A percentile compares a stretch with the other conserved stretches of the same genome.
Evolutionary conservation across 2,888 invertebrate genomes (phyloP).

Genomic region (Trichopoda pennipes): DNA sequence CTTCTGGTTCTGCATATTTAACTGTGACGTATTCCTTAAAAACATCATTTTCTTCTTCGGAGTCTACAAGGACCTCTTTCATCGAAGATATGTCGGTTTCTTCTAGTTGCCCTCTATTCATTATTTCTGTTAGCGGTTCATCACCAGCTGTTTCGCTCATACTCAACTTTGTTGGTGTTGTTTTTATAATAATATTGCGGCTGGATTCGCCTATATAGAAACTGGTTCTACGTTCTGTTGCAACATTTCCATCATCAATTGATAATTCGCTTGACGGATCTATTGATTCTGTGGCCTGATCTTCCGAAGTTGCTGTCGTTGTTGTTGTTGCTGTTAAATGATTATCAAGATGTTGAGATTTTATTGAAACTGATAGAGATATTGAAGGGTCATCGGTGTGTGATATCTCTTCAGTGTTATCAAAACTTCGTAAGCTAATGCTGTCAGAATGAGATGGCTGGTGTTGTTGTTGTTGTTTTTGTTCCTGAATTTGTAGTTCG

Average conservation of each 20-base stretch:
- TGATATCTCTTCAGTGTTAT: conserved; percentile 77
- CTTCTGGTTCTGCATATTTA: conserved; percentile 72
- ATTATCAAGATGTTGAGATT: conserved; percentile 71
- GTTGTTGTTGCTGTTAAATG: conserved; percentile 73
- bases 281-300: conserved; percentile 74
- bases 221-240: conserved; percentile 74
- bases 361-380: conserved; percentile 70
- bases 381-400: conserved; percentile 77
- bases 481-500: conserved; percentile 17
- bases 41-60: conserved; percentile 74
- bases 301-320: conserved; percentile 75
- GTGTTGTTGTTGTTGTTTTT: conserved; percentile 23
- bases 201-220: conserved; percentile 81
- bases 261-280: conserved; percentile 77
- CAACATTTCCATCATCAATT: conserved; percentile 74
- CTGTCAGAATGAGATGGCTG: conserved; percentile 74
- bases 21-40: conserved; percentile 77
- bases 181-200: conserved; percentile 79
- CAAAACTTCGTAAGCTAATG: conserved; percentile 77
- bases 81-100: conserved; percentile 73
- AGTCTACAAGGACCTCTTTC: conserved; percentile 75
- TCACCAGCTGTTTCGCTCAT: conserved; percentile 25
- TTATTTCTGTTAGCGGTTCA: conserved; percentile 48
- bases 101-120: conserved; percentile 68
- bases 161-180: conserved; percentile 73